Evolutionary conservation across 2,113 vertebrate genomes (phyloP), one percentile per base, ranked within the genome.

Genomic region (Ancistrus triradiatus): DNA sequence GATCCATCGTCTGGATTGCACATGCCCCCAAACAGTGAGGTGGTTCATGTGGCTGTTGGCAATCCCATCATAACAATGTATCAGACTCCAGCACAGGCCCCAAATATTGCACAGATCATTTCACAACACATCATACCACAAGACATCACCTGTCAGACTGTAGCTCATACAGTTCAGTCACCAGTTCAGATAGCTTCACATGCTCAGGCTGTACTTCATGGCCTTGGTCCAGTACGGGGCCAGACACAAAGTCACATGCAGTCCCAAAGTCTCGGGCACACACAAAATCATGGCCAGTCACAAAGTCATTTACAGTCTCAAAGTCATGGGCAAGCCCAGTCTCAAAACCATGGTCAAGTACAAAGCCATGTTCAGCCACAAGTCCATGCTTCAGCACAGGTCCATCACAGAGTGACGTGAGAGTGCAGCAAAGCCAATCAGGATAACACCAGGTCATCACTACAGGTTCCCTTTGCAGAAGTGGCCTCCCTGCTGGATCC

Each of bases 401-500:
- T 11, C 37, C 19, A 9, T 61, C 55, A 59, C 61, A 69, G 24
- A 52, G 9, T 31, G n/a, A n/a, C n/a, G n/a, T 35, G 57, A 70
- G 28, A 59, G 17, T 5, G 64, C 50, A 7, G 22, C 55, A n/a
- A n/a, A 48, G 10, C 37, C 1, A 17, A 37, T 51, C 46, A 64
- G 49, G 74, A 61, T n/a, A 31, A 31, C 14, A 35, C 59, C 3
- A 65, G 25, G 4, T 24, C 68, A 14, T 31, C 63, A 9, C 28
- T 69, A 19, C 80, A 77, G 14, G 74, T 88, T 56, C 85, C 87
- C 2, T 90, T 90, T 43, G 88, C 88, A 0, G 85, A 90, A 58
- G 88, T 90, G 27, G 86, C 85, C 0, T 90, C 88, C 0, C 81
- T 90, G 38, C 80, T 90, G 52, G 88, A 90, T 63, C 88, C 88